Conservation (phyloP, 2,888 invertebrate species). For the Apeira syringaria region DNA sequence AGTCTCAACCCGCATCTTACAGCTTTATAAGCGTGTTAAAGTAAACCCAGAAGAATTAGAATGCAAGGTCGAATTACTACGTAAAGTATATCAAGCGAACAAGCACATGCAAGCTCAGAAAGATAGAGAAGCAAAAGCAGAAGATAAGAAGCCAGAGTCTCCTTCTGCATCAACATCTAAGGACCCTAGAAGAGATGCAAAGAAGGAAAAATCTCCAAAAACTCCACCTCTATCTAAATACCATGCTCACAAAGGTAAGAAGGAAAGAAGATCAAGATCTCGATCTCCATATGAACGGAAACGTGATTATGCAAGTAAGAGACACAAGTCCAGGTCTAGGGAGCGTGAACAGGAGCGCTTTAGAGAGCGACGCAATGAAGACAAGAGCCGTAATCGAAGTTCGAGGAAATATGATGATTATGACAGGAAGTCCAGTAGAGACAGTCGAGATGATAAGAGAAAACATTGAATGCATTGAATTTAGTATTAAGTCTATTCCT, state of each 20-base stretch:
- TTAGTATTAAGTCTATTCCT: conserved; percentile 1
- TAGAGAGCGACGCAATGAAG: conserved; percentile 66
- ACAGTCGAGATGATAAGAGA: conserved; percentile 58
- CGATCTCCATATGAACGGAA: conserved; percentile 78
- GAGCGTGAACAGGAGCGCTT: conserved; percentile 70
- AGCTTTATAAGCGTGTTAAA: conserved; percentile 92
- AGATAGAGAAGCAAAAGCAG: conserved; percentile 63
- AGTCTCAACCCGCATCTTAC: conserved; percentile 91
- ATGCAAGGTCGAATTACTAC: conserved; percentile 63
- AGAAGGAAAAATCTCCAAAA: conserved; percentile 76
- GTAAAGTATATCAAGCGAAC: conserved; percentile 74
- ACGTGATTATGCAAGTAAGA: conserved; percentile 70
- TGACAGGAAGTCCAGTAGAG: conserved; percentile 71
- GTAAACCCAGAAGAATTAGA: conserved; percentile 84
- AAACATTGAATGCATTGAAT: conserved; percentile 26
- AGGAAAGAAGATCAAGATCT: conserved; percentile 72
- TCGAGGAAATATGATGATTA: conserved; percentile 78
- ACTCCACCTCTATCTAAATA: conserved; percentile 78
- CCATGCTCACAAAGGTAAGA: conserved; percentile 72
- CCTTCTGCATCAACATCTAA: conserved; percentile 75
- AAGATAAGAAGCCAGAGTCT: conserved; percentile 71
- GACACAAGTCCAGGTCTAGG: conserved; percentile 74
- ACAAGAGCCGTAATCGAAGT: conserved; percentile 56
- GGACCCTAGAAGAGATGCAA: conserved; percentile 66
- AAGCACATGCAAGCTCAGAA: conserved; percentile 68